Base-by-base conservation (phyloP, 2,888 invertebrate genomes). In the Nephrotoma appendiculata region DNA sequence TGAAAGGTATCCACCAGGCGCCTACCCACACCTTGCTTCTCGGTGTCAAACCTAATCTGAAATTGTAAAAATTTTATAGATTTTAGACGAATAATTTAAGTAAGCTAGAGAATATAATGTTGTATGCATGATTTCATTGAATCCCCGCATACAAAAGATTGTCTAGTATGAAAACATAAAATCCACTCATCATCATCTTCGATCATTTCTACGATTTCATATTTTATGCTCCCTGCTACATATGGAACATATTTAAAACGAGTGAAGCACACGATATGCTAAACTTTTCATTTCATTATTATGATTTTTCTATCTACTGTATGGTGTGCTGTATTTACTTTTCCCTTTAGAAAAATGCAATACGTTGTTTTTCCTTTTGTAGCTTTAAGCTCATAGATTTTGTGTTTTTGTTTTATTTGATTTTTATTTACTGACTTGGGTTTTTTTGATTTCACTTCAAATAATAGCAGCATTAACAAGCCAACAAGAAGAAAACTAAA, bases 1-100 rank as follows among this genome's bases (percentile, higher is more conserved):
- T 92, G 90, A 96, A 96, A 0, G 96, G 96, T 86, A 96, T 93
- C 96, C 96, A 97, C 96, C 96, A 97, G 41, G 96, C 96, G 41
- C 97, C 97, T 86, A 97, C 94, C 96, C 96, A 97, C 9, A 95
- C 94, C 42, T 95, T 95, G 89, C 95, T 95, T 87, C 93, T 92
- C 0, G 95, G 94, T 6, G 95, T 95, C 87, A 95, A 91, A 5
- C 95, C 94, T 87, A 95, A 91, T 88, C 96, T 96, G 91, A 6
- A 88, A 87, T 43, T n/a, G 2, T 84, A 71, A 71, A 71, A 71
- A 71, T 71, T 15, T 31, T 52, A 44, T 52, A n/a, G 31, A 31
- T 31, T 31, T 31, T 31, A 31, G 31, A 52, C 15, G n/a, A 19
- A 19, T 52, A 44, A 44, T 44, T 44, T 44, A 4, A 15, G 15